Base-by-base conservation (phyloP, 2,113 vertebrate genomes). In the Corynorhinus townsendii region DNA sequence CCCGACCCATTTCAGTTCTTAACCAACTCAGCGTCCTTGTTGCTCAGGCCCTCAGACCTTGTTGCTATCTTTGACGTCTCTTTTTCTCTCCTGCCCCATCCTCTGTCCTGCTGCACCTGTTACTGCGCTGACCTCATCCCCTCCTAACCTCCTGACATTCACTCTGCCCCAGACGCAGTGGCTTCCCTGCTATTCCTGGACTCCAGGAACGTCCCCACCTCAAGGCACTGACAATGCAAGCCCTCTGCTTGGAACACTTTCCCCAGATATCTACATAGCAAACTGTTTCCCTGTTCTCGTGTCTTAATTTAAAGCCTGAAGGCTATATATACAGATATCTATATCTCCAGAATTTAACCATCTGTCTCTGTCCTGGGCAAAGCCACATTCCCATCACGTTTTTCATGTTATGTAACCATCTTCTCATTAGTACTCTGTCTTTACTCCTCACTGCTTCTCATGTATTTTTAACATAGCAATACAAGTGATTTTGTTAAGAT, bases 51-150 rank as follows among this genome's bases (percentile, higher is more conserved):
- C 64, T 52, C 24, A 8, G 28, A 17, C 24, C 30, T 71, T 20
- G 2, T 2, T 22, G 2, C 35, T 30, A 2, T 14, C 33, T 15
- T 64, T 0, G 11, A 7, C n/a, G 40, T 14, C 14, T 24, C 16
- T 73, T 4, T 81, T n/a, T 38, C 28, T 81, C 28, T 52, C 38
- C 35, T 4, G 14, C 15, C 9, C 14, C 3, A 4, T 0, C 3
- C 14, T 8, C 20, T 45, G 6, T 11, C 38, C 9, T 52, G 5
- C 5, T 11, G 47, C 40, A 3, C 35, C 9, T 86, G 7, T 6
- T n/a, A 12, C 11, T 20, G 59, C 38, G 64, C 17, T 68, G 33
- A 52, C 1, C 12, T 52, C 72, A 15, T 5, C 9, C 26, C 62
- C 2, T 85, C 28, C 10, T 22, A 6, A 24, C 2, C 43, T 43